Evolutionary conservation across 2,113 vertebrate genomes (phyloP).

Genomic region (Pantherophis guttatus): DNA sequence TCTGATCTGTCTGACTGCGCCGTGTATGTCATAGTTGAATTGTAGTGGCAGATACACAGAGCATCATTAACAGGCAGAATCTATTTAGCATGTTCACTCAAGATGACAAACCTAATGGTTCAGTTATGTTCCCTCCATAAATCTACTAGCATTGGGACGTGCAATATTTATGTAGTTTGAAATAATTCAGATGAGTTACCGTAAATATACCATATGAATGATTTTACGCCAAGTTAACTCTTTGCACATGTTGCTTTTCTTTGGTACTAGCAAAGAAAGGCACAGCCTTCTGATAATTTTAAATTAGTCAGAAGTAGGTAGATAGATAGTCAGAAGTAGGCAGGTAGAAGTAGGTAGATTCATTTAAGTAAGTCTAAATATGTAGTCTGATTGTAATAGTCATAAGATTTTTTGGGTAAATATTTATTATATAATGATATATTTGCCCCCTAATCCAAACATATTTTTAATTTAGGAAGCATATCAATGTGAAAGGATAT

Average conservation of each 20-base stretch:
- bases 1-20: background rate
- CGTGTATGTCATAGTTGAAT: background rate
- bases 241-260: conserved; percentile 5
- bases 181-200: background rate
- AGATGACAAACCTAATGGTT: background rate
- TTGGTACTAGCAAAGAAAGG: conserved; percentile 5
- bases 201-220: background rate
- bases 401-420: background rate
- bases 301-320: background rate
- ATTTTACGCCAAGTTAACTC: background rate
- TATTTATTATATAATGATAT: background rate
- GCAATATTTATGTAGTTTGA: background rate
- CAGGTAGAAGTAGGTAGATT: background rate
- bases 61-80: background rate
- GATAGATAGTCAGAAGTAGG: background rate
- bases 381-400: rapidly evolving
- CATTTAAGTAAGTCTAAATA: background rate
- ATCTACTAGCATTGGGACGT: background rate
- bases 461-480: background rate
- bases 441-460: background rate
- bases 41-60: background rate
- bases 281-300: background rate
- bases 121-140: background rate
- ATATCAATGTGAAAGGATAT: background rate
- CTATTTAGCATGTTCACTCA: background rate